A percentile compares a stretch with the other conserved stretches of the same genome.
Evolutionary conservation across 2,888 invertebrate species (phyloP).

Genomic region (Caprella mutica): DNA sequence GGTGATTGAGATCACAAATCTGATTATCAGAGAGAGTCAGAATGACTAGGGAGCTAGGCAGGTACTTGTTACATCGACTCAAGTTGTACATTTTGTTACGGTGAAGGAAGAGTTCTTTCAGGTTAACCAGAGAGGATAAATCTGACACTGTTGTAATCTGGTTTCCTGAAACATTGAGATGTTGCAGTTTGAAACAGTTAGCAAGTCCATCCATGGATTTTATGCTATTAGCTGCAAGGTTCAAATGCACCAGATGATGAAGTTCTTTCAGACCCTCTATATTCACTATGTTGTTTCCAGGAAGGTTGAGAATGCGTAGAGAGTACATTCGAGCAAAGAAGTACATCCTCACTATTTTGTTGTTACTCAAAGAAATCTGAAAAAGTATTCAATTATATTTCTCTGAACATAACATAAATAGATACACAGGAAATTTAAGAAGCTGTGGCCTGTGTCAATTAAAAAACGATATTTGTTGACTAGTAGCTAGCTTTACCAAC

Average conservation of each 20-base stretch:
- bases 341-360: slow-evolving; percentile 76
- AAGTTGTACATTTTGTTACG: slow-evolving; percentile 73
- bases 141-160: slow-evolving; percentile 73
- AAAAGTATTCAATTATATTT: too few species aligned
- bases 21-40: slow-evolving; percentile 71
- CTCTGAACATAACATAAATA: too few species aligned
- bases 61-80: slow-evolving; percentile 66
- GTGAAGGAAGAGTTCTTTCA: slow-evolving; percentile 76
- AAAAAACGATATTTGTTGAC: too few species aligned
- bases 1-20: slow-evolving; percentile 72
- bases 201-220: slow-evolving; percentile 81
- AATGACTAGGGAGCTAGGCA: slow-evolving; percentile 61
- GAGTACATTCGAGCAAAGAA: slow-evolving; percentile 68
- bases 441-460: too few species aligned
- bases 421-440: too few species aligned
- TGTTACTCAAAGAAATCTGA: slow-evolving; percentile 72
- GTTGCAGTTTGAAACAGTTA: slow-evolving; percentile 65
- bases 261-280: slow-evolving; percentile 83
- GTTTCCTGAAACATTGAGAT: slow-evolving; percentile 79
- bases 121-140: slow-evolving; percentile 63
- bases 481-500: too few species aligned
- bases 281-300: slow-evolving; percentile 74
- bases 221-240: slow-evolving; percentile 77
- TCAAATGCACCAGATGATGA: slow-evolving; percentile 63
- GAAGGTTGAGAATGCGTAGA: slow-evolving; percentile 66